Conservation (phyloP, 1,140 invertebrate genomes). For the Schlechtendalia chinensis region DNA sequence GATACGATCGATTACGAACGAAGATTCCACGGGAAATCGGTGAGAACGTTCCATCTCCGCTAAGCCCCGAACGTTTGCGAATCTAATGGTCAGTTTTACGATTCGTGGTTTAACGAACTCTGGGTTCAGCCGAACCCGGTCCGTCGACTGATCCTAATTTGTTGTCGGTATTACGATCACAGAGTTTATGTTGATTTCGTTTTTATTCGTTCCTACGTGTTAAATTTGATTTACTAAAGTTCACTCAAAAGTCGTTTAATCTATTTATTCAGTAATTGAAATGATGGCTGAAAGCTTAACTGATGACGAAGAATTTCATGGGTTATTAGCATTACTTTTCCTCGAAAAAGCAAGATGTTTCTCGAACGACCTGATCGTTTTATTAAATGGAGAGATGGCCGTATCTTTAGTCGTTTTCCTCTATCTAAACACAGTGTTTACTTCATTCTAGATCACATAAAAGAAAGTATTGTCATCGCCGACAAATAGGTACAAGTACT, state of each 20-base stretch:
- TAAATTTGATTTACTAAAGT: no score
- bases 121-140: no score
- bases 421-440: neutral
- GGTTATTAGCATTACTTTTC: neutral
- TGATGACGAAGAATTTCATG: neutral
- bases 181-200: neutral
- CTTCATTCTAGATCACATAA: neutral
- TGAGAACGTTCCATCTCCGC: no score
- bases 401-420: no score
- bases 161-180: neutral
- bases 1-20: no score
- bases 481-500: constrained; percentile 15
- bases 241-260: no score
- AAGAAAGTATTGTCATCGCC: neutral
- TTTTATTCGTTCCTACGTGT: neutral
- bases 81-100: neutral
- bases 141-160: neutral
- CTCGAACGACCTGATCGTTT: neutral
- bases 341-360: constrained; percentile 5
- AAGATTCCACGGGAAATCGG: no score
- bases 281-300: neutral
- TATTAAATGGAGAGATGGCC: neutral
- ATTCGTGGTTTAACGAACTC: neutral
- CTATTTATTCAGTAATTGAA: no score
- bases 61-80: no score